Base-by-base conservation (phyloP, 2,888 invertebrate species). In the Tachina lurida region DNA sequence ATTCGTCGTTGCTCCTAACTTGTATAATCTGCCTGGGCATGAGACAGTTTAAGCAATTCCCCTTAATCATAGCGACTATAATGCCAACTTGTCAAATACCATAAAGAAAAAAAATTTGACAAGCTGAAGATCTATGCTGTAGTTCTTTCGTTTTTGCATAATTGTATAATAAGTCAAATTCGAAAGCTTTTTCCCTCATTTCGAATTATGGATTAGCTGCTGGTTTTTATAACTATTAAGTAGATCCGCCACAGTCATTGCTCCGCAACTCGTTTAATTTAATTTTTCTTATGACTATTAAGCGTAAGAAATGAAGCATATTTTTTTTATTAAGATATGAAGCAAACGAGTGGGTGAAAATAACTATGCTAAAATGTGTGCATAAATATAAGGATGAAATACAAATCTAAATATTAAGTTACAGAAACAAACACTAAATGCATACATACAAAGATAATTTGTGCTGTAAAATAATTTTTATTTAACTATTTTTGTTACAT, bases 381-480 rank as follows among this genome's bases (percentile, higher is more conserved):
- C 65, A 47, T 15, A n/a, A 49, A 78, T 45, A 19, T 22, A 63
- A n/a, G 17, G 39, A 60, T 52, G 60, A 52, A 62, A 43, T 22
- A 60, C 49, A 79, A 79, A 68, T 45, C 68, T 78, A 78, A 17
- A 71, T 31, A 63, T 43, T 45, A n/a, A 71, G 56, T 45, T 10
- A 79, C n/a, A 67, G 52, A 78, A 41, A 22, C 15, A n/a, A 74
- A 19, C 2, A 45, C 43, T 41, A 58, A 39, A 49, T 62, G 39
- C 10, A 17, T 43, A 49, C 13, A 31, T 17, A 52, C 1, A 67
- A n/a, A 45, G 5, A 63, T 22, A 31, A 60, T 63, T 31, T 49
- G 63, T 54, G 54, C 70, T 63, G 63, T 45, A 71, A 47, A 52
- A 68, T 68, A 39, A 19, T 54, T 54, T 43, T 54, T 63, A 31